Evolutionary conservation across 2,113 vertebrate species (phyloP).

Genomic region (Vombatus ursinus): DNA sequence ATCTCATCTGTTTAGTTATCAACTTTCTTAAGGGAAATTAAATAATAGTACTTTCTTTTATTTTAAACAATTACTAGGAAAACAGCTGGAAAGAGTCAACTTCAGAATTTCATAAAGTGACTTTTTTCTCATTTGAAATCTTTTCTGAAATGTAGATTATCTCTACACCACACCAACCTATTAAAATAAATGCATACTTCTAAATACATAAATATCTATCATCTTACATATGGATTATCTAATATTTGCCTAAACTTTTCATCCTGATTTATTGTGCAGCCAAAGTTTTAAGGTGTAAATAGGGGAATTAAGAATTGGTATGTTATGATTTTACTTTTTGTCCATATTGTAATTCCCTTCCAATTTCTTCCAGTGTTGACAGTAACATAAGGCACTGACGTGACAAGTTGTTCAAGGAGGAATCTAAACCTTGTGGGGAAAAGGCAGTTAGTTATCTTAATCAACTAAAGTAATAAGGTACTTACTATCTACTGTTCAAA

Average conservation of each 20-base stretch:
- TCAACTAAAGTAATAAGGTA: not conserved
- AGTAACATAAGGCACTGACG: not conserved
- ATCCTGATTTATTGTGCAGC: not conserved
- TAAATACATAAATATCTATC: not conserved
- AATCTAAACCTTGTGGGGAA: too few species aligned
- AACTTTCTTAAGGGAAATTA: not conserved
- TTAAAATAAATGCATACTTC: not conserved
- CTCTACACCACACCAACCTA: not conserved
- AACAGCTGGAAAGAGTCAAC: not conserved
- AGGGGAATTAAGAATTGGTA: constrained; percentile 4
- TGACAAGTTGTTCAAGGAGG: not conserved
- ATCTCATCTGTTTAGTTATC: not conserved
- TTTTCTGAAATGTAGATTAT: not conserved
- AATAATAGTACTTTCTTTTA: not conserved
- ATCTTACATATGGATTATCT: not conserved
- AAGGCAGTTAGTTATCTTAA: not conserved
- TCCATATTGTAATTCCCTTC: not conserved
- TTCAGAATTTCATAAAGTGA: not conserved
- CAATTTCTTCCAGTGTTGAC: not conserved
- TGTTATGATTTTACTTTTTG: not conserved
- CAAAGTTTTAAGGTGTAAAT: not conserved
- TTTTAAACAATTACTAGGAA: not conserved
- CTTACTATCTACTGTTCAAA: too few species aligned
- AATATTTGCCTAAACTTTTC: not conserved
- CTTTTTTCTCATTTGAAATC: not conserved